Conservation (phyloP, 2,888 invertebrate species). For the Chydorus sphaericus region DNA sequence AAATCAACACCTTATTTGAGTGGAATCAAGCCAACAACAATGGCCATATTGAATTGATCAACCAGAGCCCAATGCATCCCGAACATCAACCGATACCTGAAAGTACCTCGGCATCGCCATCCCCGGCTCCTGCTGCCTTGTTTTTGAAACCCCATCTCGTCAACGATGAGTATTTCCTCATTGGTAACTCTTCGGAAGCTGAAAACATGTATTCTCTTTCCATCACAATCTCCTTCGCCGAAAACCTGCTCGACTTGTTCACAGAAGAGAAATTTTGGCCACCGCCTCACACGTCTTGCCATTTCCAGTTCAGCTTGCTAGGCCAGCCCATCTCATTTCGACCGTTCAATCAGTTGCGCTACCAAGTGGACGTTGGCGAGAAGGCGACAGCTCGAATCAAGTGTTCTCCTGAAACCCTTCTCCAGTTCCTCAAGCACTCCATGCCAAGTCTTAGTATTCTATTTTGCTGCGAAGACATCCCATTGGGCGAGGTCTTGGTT, state of each 20-base stretch:
- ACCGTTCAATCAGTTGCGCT: background rate
- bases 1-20: background rate
- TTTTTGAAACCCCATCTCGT: background rate
- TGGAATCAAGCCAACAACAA: background rate
- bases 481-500: background rate
- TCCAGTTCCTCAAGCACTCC: background rate
- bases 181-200: background rate
- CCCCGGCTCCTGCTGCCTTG: too few relatives aligned
- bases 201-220: background rate
- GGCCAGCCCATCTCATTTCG: background rate
- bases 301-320: background rate
- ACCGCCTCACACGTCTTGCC: background rate
- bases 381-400: background rate
- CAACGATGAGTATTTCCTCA: constrained; percentile 2
- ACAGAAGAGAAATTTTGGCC: background rate
- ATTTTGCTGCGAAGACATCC: background rate
- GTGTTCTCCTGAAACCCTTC: background rate
- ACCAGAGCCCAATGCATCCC: background rate
- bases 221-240: background rate
- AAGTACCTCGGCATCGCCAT: background rate
- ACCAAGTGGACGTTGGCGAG: background rate
- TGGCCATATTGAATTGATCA: background rate
- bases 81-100: background rate
- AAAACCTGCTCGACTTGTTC: constrained; percentile 3
- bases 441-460: background rate